Evolutionary conservation across 2,797 vertebrate species (phyloP).

Genomic region (Botia kubotai): DNA sequence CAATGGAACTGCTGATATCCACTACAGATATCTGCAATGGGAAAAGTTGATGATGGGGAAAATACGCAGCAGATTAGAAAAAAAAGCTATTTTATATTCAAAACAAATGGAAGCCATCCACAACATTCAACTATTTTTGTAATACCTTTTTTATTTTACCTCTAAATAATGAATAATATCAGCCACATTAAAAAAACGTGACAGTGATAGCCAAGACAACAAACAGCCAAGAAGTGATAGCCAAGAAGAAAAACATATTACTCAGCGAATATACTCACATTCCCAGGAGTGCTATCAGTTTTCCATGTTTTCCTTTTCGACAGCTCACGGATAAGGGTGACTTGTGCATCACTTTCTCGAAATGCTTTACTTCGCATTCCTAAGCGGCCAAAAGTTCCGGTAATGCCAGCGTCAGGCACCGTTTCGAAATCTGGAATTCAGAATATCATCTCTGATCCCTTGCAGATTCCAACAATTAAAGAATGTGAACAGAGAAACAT

Average conservation of each 20-base stretch:
- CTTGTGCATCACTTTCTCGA: conserved; percentile 51
- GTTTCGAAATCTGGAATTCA: conserved; percentile 50
- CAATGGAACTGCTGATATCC: neutral
- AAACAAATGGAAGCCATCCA: conserved; percentile 19
- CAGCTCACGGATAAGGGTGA: conserved; percentile 45
- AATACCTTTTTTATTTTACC: neutral
- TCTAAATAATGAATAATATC: conserved; percentile 30
- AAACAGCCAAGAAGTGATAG: conserved; percentile 7
- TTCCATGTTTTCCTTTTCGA: conserved; percentile 53
- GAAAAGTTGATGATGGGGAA: neutral
- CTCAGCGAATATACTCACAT: conserved; percentile 47
- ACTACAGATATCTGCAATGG: neutral
- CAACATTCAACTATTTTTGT: conserved; percentile 8
- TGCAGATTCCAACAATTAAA: conserved; percentile 33
- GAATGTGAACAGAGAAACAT: conserved; percentile 29
- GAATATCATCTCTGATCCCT: conserved; percentile 29
- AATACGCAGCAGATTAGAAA: neutral
- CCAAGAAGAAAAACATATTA: conserved; percentile 58
- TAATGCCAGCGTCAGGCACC: conserved; percentile 47
- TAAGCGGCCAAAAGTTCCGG: conserved; percentile 34
- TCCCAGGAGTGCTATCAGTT: conserved; percentile 51
- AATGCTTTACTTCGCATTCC: conserved; percentile 46
- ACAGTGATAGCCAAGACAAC: no score
- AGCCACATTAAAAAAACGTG: conserved; percentile 9
- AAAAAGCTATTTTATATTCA: neutral